A percentile compares a stretch with the other conserved stretches of the same genome.
Evolutionary conservation across 2,113 vertebrate genomes (phyloP).

Genomic region (Calypte anna): DNA sequence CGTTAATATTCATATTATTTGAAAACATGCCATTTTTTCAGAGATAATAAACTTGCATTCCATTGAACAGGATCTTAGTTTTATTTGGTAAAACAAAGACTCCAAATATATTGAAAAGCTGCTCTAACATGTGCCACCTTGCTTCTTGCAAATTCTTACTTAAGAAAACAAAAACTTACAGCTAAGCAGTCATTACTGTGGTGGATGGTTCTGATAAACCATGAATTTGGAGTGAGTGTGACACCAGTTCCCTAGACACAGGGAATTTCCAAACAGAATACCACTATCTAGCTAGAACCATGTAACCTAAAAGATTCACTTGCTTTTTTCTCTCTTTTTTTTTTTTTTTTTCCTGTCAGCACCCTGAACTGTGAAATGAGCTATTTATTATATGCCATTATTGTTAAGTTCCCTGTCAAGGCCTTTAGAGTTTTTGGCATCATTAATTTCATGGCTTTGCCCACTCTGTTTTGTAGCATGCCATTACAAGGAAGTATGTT

Average conservation of each 20-base stretch:
- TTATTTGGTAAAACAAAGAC: background rate
- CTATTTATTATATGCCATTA: background rate
- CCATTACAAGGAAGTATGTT: background rate
- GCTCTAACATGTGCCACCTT: background rate
- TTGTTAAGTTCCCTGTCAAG: background rate
- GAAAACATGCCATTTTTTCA: background rate
- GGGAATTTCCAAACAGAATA: background rate
- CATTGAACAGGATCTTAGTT: background rate
- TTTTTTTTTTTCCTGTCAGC: background rate
- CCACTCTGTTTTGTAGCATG: background rate
- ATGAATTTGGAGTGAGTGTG: background rate
- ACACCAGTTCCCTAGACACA: background rate
- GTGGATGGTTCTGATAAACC: background rate
- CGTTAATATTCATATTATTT: background rate
- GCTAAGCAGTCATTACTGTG: background rate
- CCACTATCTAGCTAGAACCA: background rate
- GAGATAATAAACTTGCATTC: background rate
- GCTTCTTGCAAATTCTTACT: background rate
- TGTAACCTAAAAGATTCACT: background rate
- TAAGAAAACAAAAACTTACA: too few relatives aligned
- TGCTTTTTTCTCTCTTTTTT: background rate
- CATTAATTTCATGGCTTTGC: background rate
- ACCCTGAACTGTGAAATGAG: background rate
- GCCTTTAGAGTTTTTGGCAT: background rate
- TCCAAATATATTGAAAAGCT: background rate